Base-by-base conservation (phyloP, 1,140 invertebrate species). In the Octopus sinensis region DNA sequence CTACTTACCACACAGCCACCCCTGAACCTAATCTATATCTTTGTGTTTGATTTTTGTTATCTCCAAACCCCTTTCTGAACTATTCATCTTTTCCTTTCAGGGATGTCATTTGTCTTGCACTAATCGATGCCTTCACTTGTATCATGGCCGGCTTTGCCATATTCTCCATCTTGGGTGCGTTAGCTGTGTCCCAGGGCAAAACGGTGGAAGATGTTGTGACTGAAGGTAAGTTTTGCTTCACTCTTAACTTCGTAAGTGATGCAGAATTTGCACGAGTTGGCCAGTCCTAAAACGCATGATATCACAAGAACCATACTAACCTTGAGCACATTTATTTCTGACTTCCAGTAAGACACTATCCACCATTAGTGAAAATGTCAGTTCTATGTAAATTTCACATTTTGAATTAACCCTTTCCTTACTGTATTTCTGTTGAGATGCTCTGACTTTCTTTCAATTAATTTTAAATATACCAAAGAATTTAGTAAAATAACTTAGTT, bases 61-160 rank as follows among this genome's bases (percentile, higher is more conserved):
- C n/a, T 68, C 1, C n/a, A 68, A 13, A 68, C 12, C n/a, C 2
- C 0, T 13, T 68, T 13, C 12, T 68, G 62, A 13, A n/a, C 1
- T 12, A 68, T 13, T 13, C n/a, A 3, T 13, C 80, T 73, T 79
- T 82, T 54, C 53, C 79, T 84, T 87, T 43, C 84, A 89, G 88
- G 82, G 88, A 88, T 84, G 87, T 88, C 9, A 43, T 89, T 9
- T 82, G 80, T 2, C 84, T 89, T 52, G 84, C 88, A 7, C 76
- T 87, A 9, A 85, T 89, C 23, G 88, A 91, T 85, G 88, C 88
- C 5, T 80, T 85, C 68, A 90, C 90, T 5, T 88, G 88, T 81
- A 81, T 91, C 17, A 81, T 90, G 79, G 89, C 89, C 51, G 90
- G 90, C 9, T 87, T 90, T 80, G 88, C 88, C 10, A 88, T 91